Conservation (phyloP, 2,113 vertebrate genomes). For the Corythornis vintsioides region DNA sequence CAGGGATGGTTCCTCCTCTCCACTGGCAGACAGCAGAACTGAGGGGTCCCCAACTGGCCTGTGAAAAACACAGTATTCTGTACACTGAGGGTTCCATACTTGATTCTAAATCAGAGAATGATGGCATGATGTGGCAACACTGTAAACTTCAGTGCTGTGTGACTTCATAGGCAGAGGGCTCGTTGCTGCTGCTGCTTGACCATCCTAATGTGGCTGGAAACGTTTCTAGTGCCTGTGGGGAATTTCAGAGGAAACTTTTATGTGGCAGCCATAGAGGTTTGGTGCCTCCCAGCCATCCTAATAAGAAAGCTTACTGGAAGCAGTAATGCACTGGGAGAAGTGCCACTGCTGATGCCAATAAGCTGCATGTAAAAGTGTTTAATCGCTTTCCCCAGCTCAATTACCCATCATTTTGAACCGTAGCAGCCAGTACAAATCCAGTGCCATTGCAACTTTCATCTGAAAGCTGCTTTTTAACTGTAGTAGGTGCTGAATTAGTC, state of each 20-base stretch:
- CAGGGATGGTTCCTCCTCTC: neutral
- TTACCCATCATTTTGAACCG: neutral
- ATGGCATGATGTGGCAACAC: neutral
- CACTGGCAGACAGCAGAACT: neutral
- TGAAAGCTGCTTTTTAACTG: neutral
- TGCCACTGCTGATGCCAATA: neutral
- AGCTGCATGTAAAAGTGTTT: neutral
- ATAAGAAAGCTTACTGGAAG: neutral
- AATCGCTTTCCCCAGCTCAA: neutral
- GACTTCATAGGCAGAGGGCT: neutral
- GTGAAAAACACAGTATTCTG: neutral
- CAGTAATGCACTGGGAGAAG: neutral
- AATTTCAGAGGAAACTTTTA: neutral
- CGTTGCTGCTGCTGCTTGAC: neutral
- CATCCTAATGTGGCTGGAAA: neutral
- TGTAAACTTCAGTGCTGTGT: neutral
- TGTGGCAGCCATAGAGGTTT: neutral
- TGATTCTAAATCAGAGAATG: neutral
- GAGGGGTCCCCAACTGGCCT: neutral
- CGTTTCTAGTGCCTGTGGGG: neutral
- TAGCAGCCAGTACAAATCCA: neutral
- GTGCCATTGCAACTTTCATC: neutral
- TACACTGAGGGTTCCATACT: neutral
- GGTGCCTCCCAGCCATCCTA: neutral
- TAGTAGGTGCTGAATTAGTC: constrained; percentile 15